Percentiles rank a stretch among this genome's conserved stretches.
phyloP scores from a whole-genome alignment of 2,113 vertebrate species.

The Butorides virescens region DNA sequence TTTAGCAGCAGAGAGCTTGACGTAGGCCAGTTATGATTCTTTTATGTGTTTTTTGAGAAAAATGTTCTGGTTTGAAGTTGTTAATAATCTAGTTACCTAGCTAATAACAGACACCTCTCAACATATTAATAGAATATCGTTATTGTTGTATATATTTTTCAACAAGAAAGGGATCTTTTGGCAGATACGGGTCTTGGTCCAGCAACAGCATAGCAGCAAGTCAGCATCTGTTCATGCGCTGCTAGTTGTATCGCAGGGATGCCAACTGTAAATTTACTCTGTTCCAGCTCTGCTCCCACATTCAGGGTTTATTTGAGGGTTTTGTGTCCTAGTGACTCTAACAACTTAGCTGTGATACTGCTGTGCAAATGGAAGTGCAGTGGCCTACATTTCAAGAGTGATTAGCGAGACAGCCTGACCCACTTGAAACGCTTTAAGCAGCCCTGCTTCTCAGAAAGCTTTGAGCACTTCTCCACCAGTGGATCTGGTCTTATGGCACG shows the following conservation, averaged over 20 bases:
- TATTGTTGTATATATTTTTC: not conserved
- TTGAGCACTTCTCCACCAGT: not conserved
- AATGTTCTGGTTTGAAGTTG: not conserved
- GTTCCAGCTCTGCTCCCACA: not conserved
- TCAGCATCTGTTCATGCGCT: not conserved
- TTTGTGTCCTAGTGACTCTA: not conserved
- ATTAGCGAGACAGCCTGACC: not conserved
- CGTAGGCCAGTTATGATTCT: not conserved
- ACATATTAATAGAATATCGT: not conserved
- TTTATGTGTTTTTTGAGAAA: not conserved
- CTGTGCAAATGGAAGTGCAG: not conserved
- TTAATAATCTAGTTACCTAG: not conserved
- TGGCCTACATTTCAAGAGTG: slow-evolving; percentile 11
- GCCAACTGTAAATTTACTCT: not conserved
- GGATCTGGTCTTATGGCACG: not conserved
- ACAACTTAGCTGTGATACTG: not conserved
- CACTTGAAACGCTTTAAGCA: not conserved
- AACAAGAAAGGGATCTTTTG: not conserved
- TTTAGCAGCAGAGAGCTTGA: not conserved
- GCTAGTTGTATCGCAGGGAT: not conserved
- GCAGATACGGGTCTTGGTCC: not conserved
- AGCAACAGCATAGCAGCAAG: rapidly evolving
- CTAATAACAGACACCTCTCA: not conserved
- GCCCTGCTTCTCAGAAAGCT: not conserved
- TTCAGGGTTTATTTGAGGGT: not conserved